Conservation (phyloP, 1,140 invertebrate species). For the Physella acuta region DNA sequence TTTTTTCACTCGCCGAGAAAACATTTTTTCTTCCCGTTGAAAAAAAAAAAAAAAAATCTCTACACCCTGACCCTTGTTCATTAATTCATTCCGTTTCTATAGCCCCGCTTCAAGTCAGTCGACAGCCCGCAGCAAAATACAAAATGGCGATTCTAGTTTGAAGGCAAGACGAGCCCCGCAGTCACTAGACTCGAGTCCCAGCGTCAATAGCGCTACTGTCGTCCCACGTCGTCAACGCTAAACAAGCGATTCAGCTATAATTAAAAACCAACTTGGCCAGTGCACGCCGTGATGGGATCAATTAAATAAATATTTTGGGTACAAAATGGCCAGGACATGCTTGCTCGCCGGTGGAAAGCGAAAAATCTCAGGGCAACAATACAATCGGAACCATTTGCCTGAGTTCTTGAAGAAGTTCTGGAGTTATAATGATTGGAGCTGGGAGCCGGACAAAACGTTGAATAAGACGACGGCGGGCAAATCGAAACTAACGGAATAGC, state of each 20-base stretch:
- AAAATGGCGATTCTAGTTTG: slow-evolving; percentile 7
- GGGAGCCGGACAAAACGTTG: not conserved
- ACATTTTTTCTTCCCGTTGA: not conserved
- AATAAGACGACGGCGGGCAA: not conserved
- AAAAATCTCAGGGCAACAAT: not conserved
- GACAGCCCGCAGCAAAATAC: not conserved
- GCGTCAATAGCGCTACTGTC: too few relatives aligned
- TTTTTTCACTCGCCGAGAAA: not conserved
- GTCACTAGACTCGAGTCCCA: not conserved
- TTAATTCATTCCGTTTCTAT: too few relatives aligned
- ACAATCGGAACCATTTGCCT: not conserved
- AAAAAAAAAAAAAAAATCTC: too few relatives aligned
- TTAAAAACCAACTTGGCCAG: slow-evolving; percentile 25
- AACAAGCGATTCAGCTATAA: slow-evolving; percentile 23
- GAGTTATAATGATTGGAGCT: not conserved
- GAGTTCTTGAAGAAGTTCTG: not conserved
- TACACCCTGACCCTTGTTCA: too few relatives aligned
- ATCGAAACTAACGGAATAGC: slow-evolving; percentile 5
- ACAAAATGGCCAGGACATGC: slow-evolving; percentile 22
- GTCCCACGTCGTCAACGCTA: too few relatives aligned
- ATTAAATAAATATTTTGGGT: slow-evolving; percentile 27
- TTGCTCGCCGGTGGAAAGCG: not conserved
- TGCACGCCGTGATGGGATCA: slow-evolving; percentile 12
- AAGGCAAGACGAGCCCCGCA: not conserved
- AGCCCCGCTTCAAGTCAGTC: not conserved